These are phyloP conservation scores for Enteromius thamalakanensis DNA, from an alignment of 2,797 vertebrate species.

Conservation along the genomic window DNA sequence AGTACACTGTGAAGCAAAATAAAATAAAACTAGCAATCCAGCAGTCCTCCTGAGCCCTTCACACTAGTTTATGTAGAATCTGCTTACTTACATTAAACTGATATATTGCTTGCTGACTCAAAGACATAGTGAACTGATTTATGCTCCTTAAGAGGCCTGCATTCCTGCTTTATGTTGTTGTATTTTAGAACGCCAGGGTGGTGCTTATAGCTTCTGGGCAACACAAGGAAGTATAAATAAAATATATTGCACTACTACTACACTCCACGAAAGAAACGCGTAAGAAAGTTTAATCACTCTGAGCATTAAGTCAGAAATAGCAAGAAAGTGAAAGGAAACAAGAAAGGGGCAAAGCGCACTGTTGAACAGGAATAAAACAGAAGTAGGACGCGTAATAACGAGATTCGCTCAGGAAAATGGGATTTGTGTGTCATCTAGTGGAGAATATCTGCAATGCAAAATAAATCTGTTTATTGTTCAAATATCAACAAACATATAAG, in stretches of 20 bases:
- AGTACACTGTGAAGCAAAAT: background rate
- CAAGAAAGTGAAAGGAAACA: background rate
- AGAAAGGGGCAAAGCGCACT: background rate
- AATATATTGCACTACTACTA: background rate
- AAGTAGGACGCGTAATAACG: background rate
- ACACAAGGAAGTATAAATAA: background rate
- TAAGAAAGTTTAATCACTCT: background rate
- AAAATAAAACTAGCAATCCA: background rate
- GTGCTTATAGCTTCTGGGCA: background rate
- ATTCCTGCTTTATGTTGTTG: background rate
- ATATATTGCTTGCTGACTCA: constrained; percentile 10
- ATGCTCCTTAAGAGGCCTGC: background rate
- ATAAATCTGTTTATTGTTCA: background rate
- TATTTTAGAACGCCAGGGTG: constrained; percentile 2
- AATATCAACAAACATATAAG: background rate
- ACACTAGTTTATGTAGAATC: background rate
- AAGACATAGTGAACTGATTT: background rate
- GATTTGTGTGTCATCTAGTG: constrained; percentile 26
- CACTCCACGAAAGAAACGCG: background rate
- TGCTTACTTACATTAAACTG: constrained; percentile 4
- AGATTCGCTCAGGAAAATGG: background rate
- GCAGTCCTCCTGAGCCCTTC: background rate
- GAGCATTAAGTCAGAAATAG: background rate
- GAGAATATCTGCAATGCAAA: background rate
- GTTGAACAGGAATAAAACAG: background rate